These are phyloP conservation scores for Kobus ellipsiprymnus DNA, from an alignment of 2,113 vertebrate genomes.

Conservation along the genomic window DNA sequence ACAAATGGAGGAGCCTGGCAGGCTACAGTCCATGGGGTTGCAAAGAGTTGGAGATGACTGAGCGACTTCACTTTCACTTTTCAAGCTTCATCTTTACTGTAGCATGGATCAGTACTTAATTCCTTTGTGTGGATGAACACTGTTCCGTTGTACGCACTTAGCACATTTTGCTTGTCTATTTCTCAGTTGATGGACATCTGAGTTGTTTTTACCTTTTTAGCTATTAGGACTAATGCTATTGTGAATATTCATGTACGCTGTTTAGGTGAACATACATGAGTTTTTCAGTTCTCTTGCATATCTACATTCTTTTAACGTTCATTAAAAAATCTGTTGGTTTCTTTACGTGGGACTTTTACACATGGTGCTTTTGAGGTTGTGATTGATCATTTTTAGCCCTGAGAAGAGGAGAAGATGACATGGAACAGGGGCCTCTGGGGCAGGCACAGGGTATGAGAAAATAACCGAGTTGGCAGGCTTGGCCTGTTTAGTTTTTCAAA, in stretches of 20 bases:
- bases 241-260: neutral
- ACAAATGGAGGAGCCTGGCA: neutral
- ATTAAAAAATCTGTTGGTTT: neutral
- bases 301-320: neutral
- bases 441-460: neutral
- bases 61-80: neutral
- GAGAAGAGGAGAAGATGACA: neutral
- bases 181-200: neutral
- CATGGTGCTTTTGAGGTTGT: neutral
- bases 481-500: neutral
- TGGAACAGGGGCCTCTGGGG: neutral
- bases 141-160: neutral
- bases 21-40: neutral
- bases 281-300: neutral
- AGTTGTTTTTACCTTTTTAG: neutral
- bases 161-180: neutral
- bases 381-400: neutral
- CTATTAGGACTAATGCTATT: neutral
- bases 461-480: neutral
- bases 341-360: neutral
- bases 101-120: neutral
- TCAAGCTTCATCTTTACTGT: neutral
- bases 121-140: neutral
- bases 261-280: neutral
- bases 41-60: neutral